Percentiles rank a stretch among this genome's conserved stretches.
These are phyloP conservation scores for Invenusta paracnida DNA, from an alignment of 2,888 invertebrate species.

Conservation along the genomic window DNA sequence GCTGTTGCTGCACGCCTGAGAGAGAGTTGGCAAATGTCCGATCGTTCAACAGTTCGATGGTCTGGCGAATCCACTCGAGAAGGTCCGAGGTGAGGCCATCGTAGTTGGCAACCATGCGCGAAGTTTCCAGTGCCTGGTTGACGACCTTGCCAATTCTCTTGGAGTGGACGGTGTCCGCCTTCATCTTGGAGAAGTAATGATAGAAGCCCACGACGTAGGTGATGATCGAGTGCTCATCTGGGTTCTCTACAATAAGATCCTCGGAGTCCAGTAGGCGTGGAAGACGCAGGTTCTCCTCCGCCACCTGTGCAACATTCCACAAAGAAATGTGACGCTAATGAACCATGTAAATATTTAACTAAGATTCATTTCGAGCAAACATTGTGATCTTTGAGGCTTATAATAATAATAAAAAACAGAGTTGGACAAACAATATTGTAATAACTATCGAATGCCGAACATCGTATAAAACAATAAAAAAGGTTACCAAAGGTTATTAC, in stretches of 20 bases:
- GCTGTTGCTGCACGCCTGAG: constrained; percentile 82
- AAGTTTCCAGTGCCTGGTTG: constrained; percentile 87
- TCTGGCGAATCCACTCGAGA: constrained; percentile 85
- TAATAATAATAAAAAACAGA: not conserved
- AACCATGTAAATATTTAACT: too few relatives aligned
- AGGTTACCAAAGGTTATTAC: too few relatives aligned
- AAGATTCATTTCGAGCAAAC: too few relatives aligned
- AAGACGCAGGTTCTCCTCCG: constrained; percentile 21
- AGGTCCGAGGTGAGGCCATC: constrained; percentile 84
- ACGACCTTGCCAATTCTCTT: constrained; percentile 78
- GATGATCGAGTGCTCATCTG: constrained; percentile 98
- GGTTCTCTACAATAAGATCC: constrained; percentile 95
- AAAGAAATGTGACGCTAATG: not conserved
- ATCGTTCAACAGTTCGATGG: constrained; percentile 81
- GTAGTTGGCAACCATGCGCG: constrained; percentile 78
- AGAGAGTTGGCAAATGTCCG: constrained; percentile 86
- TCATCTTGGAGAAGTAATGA: constrained; percentile 98
- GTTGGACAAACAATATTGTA: too few relatives aligned
- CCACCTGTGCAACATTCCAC: constrained; percentile 61
- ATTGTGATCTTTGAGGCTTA: too few relatives aligned
- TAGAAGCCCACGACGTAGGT: constrained; percentile 99
- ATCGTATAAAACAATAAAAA: too few relatives aligned
- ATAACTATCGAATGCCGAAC: too few relatives aligned
- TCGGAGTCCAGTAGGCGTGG: constrained; percentile 44
- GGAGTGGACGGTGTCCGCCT: constrained; percentile 93